A percentile compares a stretch with the other conserved stretches of the same genome.
phyloP scores from a whole-genome alignment of 2,113 vertebrate species.

The Gymnogyps californianus region DNA sequence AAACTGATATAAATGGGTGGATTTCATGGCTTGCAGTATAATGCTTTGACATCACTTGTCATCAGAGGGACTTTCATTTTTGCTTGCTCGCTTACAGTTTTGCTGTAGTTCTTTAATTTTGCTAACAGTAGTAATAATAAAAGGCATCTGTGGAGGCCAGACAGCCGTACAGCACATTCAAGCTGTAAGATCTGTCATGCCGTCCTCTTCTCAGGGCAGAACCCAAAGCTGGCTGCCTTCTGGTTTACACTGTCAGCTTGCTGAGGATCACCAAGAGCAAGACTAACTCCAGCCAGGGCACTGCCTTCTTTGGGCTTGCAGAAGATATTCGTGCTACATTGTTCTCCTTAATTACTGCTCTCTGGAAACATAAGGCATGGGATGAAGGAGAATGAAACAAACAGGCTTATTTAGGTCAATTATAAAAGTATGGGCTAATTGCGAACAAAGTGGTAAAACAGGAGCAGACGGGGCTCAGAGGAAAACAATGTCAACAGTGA shows the following conservation, averaged over 20 bases:
- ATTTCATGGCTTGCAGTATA: not conserved
- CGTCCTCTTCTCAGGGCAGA: not conserved
- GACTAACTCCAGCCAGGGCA: not conserved
- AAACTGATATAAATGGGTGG: not conserved
- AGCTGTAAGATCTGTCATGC: not conserved
- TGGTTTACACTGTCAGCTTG: not conserved
- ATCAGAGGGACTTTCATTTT: not conserved
- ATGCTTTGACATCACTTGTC: not conserved
- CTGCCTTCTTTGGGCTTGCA: not conserved
- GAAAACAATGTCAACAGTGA: slow-evolving; percentile 14
- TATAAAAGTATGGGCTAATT: slow-evolving; percentile 22
- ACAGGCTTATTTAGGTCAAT: slow-evolving; percentile 57
- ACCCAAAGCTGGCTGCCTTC: not conserved
- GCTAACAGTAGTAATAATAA: not conserved
- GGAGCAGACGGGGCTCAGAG: not conserved
- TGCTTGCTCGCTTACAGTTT: not conserved
- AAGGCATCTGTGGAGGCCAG: not conserved
- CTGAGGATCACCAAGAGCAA: not conserved
- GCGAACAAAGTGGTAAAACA: not conserved
- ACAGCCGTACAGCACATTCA: not conserved
- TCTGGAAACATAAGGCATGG: not conserved
- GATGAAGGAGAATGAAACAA: slow-evolving; percentile 31
- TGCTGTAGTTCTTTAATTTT: not conserved
- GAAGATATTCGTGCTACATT: not conserved
- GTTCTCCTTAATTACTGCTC: slow-evolving; percentile 22